Percentiles rank a stretch among this genome's conserved stretches.
These are phyloP conservation scores for Anoplopoma fimbria DNA, from an alignment of 2,113 vertebrate genomes.

Conservation along the genomic window DNA sequence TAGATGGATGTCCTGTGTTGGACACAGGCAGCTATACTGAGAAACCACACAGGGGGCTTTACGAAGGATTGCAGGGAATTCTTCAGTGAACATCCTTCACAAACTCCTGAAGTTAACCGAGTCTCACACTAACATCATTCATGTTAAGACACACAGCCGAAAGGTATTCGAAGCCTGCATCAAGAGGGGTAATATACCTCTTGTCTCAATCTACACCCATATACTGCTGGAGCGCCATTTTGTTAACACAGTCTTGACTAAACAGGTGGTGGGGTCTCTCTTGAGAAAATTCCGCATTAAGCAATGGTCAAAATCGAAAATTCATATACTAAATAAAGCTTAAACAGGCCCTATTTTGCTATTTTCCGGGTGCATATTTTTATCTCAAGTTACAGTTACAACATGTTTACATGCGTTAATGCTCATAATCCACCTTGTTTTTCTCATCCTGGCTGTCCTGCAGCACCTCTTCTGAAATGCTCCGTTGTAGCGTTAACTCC, in stretches of 20 bases:
- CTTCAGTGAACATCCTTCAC: constrained; percentile 36
- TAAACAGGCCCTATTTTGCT: too few species aligned
- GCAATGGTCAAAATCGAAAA: background rate
- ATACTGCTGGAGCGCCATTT: background rate
- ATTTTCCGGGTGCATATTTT: too few species aligned
- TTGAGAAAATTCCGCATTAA: constrained; percentile 6
- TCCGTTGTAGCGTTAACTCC: too few species aligned
- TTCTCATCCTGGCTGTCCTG: too few species aligned
- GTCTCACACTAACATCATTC: constrained; percentile 18
- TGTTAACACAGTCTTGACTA: background rate
- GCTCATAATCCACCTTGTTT: too few species aligned
- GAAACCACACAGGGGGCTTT: constrained; percentile 39
- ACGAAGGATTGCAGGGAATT: constrained; percentile 24
- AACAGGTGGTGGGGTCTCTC: background rate
- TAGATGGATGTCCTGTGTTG: constrained; percentile 23
- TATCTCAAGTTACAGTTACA: too few species aligned
- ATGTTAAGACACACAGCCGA: constrained; percentile 29
- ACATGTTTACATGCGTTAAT: too few species aligned
- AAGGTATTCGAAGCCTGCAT: constrained; percentile 50
- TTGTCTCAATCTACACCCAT: constrained; percentile 16
- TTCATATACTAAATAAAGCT: constrained; percentile 1
- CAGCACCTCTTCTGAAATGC: too few species aligned
- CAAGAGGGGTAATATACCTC: constrained; percentile 21
- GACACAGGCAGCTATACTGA: constrained; percentile 31
- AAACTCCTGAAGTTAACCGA: background rate